phyloP scores from a whole-genome alignment of 2,113 vertebrate genomes.

The Eurypyga helias region DNA sequence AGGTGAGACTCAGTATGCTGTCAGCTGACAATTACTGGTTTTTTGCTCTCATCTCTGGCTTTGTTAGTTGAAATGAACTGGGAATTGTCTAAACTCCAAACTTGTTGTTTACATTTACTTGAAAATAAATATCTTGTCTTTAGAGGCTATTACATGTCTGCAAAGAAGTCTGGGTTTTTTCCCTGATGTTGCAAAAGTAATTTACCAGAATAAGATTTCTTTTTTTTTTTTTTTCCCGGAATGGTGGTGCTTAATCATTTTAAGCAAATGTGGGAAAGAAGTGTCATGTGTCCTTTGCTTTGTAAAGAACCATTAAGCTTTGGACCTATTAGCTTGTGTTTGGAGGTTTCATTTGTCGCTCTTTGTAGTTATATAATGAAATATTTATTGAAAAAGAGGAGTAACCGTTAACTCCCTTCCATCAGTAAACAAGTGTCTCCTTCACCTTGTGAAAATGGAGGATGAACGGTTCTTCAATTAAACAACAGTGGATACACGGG shows the following conservation, averaged over 20 bases:
- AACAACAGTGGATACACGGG: background rate
- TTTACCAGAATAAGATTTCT: constrained; percentile 23
- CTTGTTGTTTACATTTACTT: constrained; percentile 7
- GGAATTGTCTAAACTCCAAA: background rate
- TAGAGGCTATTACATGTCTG: constrained; percentile 21
- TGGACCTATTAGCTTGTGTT: constrained; percentile 35
- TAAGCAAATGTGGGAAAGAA: constrained; percentile 47
- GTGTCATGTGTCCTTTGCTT: background rate
- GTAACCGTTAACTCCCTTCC: background rate
- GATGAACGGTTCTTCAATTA: background rate
- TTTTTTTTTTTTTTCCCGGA: constrained; percentile 5
- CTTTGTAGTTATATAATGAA: constrained; percentile 36
- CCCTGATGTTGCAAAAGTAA: background rate
- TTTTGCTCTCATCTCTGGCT: background rate
- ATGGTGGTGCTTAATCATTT: constrained; percentile 34
- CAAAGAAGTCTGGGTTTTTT: constrained; percentile 1
- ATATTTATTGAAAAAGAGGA: constrained; percentile 52
- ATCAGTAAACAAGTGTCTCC: constrained; percentile 12
- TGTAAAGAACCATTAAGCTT: constrained; percentile 54
- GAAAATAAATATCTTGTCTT: constrained; percentile 26
- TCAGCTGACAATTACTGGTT: background rate
- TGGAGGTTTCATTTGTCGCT: constrained; percentile 24
- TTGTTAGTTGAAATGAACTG: constrained; percentile 10
- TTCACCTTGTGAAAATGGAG: constrained; percentile 42
- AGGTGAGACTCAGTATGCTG: background rate